Evolutionary conservation across 2,113 vertebrate species (phyloP).

Genomic region (Grammomys surdaster): DNA sequence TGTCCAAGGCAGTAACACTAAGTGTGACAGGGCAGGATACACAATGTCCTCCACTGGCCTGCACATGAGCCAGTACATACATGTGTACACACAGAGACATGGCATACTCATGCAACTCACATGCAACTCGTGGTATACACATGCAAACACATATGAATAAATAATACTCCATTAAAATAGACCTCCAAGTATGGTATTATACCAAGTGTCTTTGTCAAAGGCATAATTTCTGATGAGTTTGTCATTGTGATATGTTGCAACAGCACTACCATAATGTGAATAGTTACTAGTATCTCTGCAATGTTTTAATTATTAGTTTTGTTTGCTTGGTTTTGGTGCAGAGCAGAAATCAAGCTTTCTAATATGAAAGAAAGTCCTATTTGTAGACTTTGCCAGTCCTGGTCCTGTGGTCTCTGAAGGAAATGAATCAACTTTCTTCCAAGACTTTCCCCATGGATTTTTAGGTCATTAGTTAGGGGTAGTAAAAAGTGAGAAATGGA

Average conservation of each 20-base stretch:
- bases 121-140: no score
- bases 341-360: conserved; percentile 37
- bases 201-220: not conserved
- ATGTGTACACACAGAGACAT: not conserved
- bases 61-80: not conserved
- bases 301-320: not conserved
- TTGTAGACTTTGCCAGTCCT: not conserved
- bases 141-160: not conserved
- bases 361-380: not conserved
- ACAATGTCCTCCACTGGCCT: no score
- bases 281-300: not conserved
- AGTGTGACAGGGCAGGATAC: not conserved
- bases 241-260: not conserved
- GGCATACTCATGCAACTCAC: no score
- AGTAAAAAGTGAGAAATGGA: not conserved
- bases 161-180: not conserved
- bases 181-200: not conserved
- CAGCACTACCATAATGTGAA: not conserved
- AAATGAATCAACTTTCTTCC: not conserved
- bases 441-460: not conserved
- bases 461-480: not conserved
- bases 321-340: not conserved
- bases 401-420: not conserved
- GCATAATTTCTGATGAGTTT: not conserved
- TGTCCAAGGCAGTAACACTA: not conserved